Evolutionary conservation across 2,888 invertebrate genomes (phyloP).

Genomic region (Anticlea derivata): DNA sequence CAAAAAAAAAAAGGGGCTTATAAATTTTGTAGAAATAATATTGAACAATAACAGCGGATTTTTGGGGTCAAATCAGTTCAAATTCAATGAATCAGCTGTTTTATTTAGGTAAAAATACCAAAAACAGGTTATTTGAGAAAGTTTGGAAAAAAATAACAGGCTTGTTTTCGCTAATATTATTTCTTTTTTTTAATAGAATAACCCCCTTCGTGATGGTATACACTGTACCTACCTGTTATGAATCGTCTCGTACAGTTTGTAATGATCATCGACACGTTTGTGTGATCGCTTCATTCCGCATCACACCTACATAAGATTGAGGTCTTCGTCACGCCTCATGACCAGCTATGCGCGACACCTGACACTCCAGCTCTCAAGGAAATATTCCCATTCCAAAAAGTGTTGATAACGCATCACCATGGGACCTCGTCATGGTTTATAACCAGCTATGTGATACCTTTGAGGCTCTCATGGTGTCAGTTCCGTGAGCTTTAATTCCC

Average conservation of each 20-base stretch:
- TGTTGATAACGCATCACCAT: constrained; percentile 1
- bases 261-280: constrained; percentile 1
- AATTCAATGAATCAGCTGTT: too few relatives aligned
- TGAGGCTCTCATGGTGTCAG: constrained; percentile 16
- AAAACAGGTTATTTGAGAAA: too few relatives aligned
- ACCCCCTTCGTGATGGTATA: too few relatives aligned
- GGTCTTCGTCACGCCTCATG: constrained; percentile 14
- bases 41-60: too few relatives aligned
- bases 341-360: constrained; percentile 11
- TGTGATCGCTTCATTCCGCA: constrained; percentile 1
- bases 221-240: too few relatives aligned
- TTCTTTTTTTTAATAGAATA: too few relatives aligned
- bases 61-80: too few relatives aligned
- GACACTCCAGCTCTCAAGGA: constrained; percentile 14
- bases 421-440: constrained; percentile 20
- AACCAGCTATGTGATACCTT: constrained; percentile 19
- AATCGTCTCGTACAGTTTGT: neutral
- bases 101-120: too few relatives aligned
- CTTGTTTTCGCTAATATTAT: too few relatives aligned
- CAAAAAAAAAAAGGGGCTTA: too few relatives aligned
- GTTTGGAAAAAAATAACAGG: too few relatives aligned
- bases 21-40: too few relatives aligned
- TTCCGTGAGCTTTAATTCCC: constrained; percentile 18
- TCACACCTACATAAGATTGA: neutral
- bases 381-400: constrained; percentile 10